Conservation (phyloP, 2,888 invertebrate species). For the Orthosia gothica region DNA sequence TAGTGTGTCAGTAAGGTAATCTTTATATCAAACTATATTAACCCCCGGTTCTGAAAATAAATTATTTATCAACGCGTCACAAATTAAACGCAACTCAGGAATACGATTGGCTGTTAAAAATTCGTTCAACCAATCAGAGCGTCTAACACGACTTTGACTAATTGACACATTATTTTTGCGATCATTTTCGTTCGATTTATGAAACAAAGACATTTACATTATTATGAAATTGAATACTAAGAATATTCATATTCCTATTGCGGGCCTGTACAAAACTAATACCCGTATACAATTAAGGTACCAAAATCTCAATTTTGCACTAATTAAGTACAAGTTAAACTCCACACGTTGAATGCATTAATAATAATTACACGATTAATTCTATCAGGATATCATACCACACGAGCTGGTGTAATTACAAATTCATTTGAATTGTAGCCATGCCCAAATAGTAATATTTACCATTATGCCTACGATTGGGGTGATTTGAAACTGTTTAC, state of each 20-base stretch:
- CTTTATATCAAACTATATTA: neutral
- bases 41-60: too few relatives aligned
- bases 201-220: too few relatives aligned
- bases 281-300: constrained; percentile 22
- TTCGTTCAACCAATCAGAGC: too few relatives aligned
- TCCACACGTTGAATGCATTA: constrained; percentile 50
- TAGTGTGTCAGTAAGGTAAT: neutral
- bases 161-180: too few relatives aligned
- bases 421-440: constrained; percentile 57
- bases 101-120: too few relatives aligned
- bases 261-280: neutral
- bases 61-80: too few relatives aligned
- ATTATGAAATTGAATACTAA: too few relatives aligned
- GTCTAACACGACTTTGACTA: too few relatives aligned
- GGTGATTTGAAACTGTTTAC: constrained; percentile 23
- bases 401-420: constrained; percentile 52
- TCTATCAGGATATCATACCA: constrained; percentile 52
- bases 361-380: constrained; percentile 58
- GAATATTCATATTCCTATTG: too few relatives aligned
- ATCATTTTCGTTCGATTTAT: too few relatives aligned
- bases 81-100: too few relatives aligned
- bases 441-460: constrained; percentile 43
- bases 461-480: constrained; percentile 19
- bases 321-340: constrained; percentile 44
- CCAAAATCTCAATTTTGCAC: constrained; percentile 7